These are phyloP conservation scores for Barypeithes pellucidus DNA, from an alignment of 2,888 invertebrate species.

Conservation along the genomic window DNA sequence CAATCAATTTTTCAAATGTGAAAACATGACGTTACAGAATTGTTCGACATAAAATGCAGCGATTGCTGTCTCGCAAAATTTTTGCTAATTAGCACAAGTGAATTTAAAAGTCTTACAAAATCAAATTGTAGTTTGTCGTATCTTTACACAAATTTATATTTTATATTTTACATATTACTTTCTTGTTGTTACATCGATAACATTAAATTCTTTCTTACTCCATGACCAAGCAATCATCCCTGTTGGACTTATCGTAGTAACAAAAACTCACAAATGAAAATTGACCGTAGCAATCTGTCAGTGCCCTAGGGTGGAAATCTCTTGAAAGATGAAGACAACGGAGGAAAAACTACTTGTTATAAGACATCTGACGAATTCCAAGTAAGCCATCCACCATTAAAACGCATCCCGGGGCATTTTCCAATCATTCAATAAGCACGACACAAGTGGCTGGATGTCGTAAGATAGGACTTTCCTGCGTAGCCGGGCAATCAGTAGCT, in stretches of 20 bases:
- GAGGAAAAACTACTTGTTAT: slow-evolving; percentile 56
- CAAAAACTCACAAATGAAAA: slow-evolving; percentile 45
- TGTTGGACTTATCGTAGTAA: slow-evolving; percentile 6
- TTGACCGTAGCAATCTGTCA: slow-evolving; percentile 58
- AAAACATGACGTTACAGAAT: no score
- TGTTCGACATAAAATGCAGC: no score
- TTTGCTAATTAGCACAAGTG: no score
- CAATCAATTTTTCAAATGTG: no score
- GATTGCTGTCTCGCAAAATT: no score
- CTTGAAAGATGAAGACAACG: slow-evolving; percentile 43
- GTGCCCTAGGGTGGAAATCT: slow-evolving; percentile 54
- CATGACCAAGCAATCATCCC: background rate
- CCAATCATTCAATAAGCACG: slow-evolving; percentile 67
- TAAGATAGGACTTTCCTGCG: slow-evolving; percentile 54
- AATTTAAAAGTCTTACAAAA: no score
- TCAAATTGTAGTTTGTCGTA: no score
- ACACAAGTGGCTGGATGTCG: slow-evolving; percentile 61
- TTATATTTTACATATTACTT: no score
- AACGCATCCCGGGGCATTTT: slow-evolving; percentile 65
- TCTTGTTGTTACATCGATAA: background rate
- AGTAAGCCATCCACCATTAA: slow-evolving; percentile 66
- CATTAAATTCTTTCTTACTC: background rate
- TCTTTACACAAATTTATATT: no score
- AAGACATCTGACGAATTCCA: slow-evolving; percentile 64
- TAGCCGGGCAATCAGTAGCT: slow-evolving; percentile 63